Evolutionary conservation across 2,888 invertebrate genomes (phyloP), one percentile per base, ranked within the genome.

Genomic region (Amiota communis): DNA sequence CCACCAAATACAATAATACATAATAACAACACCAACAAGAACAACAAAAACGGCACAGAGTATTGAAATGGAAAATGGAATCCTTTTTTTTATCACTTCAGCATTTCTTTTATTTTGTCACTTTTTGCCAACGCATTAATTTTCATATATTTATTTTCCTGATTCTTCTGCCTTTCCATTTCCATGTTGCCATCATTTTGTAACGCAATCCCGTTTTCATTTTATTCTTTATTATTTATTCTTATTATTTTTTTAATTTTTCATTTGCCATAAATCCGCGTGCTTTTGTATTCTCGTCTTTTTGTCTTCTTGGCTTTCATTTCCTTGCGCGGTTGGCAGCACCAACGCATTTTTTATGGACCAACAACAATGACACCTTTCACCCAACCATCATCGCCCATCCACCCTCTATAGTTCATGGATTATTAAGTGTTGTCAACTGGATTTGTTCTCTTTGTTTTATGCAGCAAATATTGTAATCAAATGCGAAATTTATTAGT

Each of bases 21-120:
- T 8, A n/a, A 10, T 13, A 73, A 77, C 73, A 81, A 76, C 78
- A 74, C 8, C 13, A 68, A 68, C 53, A 68, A 51, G 15, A 68
- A 49, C 49, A 68, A 23, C 17, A 64, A 51, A 49, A 49, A 36
- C 2, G 36, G 36, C 36, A 36, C 8, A 36, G 36, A 6, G 36
- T 36, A 36, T 36, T 36, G 36, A 36, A 36, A 36, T 36, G 36
- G 36, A 36, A 56, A 36, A 65, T 65, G 65, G 36, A 65, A 36
- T 65, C 65, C 65, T 51, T 68, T 68, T 63, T 61, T 68, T 68
- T 68, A 68, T 68, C 67, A 68, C 23, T 68, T 68, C 67, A 68
- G 67, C 67, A 53, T 68, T 68, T 68, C 67, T 68, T 68, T 68
- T 68, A 68, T 68, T 68, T 68, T 68, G 67, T 68, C 67, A 68